Base-by-base conservation (phyloP, 2,888 invertebrate species). In the Merodon equestris region DNA sequence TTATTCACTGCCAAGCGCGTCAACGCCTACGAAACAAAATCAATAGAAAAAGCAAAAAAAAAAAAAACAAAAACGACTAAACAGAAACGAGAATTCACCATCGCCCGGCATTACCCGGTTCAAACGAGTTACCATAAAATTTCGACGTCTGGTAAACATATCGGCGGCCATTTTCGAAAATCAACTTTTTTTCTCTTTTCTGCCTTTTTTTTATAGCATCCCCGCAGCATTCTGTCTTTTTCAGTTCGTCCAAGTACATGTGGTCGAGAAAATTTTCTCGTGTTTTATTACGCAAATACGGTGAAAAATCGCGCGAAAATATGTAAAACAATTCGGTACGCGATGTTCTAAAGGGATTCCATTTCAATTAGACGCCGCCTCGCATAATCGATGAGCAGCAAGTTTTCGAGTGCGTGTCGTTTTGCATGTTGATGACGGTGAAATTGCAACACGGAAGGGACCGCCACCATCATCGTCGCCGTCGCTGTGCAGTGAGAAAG, bases 351-450 rank as follows among this genome's bases (percentile, higher is more conserved):
- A 63, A 50, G 48, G 19, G 63, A 51, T 63, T 76, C 45, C n/a
- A 48, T 38, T 61, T 57, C 38, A 42, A 40, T 68, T 40, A 12
- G 45, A 36, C 61, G 13, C 19, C 42, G 48, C 42, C 17, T 17
- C 48, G 54, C 18, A 27, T n/a, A 47, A 57, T 34, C 19, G 1
- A 54, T 12, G 48, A 13, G 40, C 61, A 34, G 47, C 57, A 44
- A 61, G 53, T 63, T 61, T 34, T 53, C 17, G 42, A 15, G 36
- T 73, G 57, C 63, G 57, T 73, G 48, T 68, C 67, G 57, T 56
- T 77, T 77, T 53, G 77, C 77, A 77, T 77, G 67, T 77, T 77
- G 61, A 73, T 77, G 77, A 73, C 77, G 63, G 73, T 67, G 77
- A 77, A 73, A 77, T 77, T 77, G 77, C 73, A 77, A 77, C 67